Conservation (phyloP, 2,113 vertebrate species). For the Varanus salvator region DNA sequence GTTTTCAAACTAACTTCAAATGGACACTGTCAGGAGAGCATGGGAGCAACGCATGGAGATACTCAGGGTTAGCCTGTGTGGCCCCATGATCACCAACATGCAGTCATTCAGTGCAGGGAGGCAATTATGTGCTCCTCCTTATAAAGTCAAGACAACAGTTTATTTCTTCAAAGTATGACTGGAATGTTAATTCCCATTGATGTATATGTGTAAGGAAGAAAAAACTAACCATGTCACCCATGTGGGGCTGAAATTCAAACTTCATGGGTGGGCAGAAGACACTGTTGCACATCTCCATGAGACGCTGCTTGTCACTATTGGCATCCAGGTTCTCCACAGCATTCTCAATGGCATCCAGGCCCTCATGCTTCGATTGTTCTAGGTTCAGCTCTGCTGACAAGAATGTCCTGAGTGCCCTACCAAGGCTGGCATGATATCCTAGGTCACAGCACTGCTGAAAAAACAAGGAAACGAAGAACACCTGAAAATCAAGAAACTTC, state of each 20-base stretch:
- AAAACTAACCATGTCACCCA: conserved; percentile 92
- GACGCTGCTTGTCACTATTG: conserved; percentile 93
- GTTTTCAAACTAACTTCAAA: background rate
- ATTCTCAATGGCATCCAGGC: conserved; percentile 92
- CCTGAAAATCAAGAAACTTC: background rate
- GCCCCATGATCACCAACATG: background rate
- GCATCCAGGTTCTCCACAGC: conserved; percentile 94
- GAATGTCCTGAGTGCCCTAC: conserved; percentile 94
- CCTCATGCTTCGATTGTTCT: conserved; percentile 93
- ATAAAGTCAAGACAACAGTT: background rate
- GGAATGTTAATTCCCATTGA: background rate
- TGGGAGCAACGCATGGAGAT: too few species aligned
- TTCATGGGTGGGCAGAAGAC: conserved; percentile 97
- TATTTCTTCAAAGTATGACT: background rate
- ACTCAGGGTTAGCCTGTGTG: background rate
- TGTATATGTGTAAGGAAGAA: background rate
- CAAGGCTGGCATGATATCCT: conserved; percentile 96
- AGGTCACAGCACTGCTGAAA: conserved; percentile 94
- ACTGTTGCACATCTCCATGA: conserved; percentile 99
- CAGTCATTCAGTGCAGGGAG: background rate
- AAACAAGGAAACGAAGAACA: background rate
- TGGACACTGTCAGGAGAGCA: too few species aligned
- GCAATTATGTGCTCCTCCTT: too few species aligned
- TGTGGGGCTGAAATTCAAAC: conserved; percentile 98
- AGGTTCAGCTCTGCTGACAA: conserved; percentile 95